phyloP scores from a whole-genome alignment of 2,888 invertebrate species.

The Pterobdella sp. region DNA sequence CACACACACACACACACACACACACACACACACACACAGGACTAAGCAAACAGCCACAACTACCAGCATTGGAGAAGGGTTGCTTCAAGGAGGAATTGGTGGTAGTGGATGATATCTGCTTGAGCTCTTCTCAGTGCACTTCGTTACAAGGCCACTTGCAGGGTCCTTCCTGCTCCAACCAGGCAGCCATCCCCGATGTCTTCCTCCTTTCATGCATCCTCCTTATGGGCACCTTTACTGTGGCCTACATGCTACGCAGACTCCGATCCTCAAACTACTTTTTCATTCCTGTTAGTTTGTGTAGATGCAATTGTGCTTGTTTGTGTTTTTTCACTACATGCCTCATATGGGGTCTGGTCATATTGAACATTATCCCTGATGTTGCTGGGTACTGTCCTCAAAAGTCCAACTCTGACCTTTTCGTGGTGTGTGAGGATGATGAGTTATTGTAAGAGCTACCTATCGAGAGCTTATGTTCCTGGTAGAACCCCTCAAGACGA shows the following conservation, averaged over 20 bases:
- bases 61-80: not conserved
- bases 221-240: slow-evolving; percentile 79
- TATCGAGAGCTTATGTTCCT: too few relatives aligned
- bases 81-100: not conserved
- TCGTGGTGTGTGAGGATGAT: too few relatives aligned
- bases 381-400: too few relatives aligned
- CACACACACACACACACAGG: not conserved
- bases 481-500: too few relatives aligned
- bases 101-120: not conserved
- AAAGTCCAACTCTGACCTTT: too few relatives aligned
- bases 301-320: slow-evolving; percentile 2
- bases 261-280: slow-evolving; percentile 86
- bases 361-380: not conserved
- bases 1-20: too few relatives aligned
- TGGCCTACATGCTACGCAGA: slow-evolving; percentile 79
- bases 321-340: not conserved
- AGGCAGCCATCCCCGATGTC: slow-evolving; percentile 58
- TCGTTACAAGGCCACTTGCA: not conserved
- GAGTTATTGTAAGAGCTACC: too few relatives aligned
- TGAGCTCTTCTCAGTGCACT: not conserved
- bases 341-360: not conserved
- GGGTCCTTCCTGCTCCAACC: slow-evolving; percentile 1
- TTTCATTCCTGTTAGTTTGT: slow-evolving; percentile 66
- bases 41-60: not conserved
- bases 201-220: slow-evolving; percentile 86